These are phyloP conservation scores for Alca torda DNA, from an alignment of 2,797 vertebrate genomes.

Conservation along the genomic window DNA sequence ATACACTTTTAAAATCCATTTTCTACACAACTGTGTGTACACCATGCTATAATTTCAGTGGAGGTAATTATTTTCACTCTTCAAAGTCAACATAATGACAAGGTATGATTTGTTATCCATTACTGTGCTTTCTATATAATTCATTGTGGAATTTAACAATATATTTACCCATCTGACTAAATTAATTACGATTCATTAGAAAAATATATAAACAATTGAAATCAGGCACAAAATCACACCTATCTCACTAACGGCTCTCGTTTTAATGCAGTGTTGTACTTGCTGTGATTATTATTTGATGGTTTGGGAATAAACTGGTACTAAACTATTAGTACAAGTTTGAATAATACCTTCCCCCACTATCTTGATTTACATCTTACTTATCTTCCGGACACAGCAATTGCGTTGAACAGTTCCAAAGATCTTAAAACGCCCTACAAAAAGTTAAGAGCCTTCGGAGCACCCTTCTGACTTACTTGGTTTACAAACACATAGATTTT, in stretches of 20 bases:
- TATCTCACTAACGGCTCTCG: neutral
- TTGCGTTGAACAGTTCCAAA: neutral
- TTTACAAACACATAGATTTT: constrained; percentile 12
- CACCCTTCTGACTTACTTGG: neutral
- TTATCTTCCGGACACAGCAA: neutral
- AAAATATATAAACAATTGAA: constrained; percentile 30
- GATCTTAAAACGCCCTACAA: neutral
- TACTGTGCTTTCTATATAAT: neutral
- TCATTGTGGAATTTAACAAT: neutral
- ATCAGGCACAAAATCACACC: neutral
- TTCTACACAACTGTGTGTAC: neutral
- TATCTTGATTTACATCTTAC: neutral
- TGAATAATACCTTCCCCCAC: neutral
- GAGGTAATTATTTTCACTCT: constrained; percentile 16
- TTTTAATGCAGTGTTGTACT: neutral
- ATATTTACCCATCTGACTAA: neutral
- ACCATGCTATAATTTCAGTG: neutral
- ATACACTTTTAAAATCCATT: neutral
- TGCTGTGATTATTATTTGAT: neutral
- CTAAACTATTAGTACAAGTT: neutral
- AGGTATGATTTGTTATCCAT: neutral
- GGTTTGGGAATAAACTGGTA: neutral
- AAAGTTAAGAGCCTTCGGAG: neutral
- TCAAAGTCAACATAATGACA: neutral
- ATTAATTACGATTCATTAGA: neutral